Conservation (phyloP, 2,888 invertebrate species). For the Dicranocentrus wangi region DNA sequence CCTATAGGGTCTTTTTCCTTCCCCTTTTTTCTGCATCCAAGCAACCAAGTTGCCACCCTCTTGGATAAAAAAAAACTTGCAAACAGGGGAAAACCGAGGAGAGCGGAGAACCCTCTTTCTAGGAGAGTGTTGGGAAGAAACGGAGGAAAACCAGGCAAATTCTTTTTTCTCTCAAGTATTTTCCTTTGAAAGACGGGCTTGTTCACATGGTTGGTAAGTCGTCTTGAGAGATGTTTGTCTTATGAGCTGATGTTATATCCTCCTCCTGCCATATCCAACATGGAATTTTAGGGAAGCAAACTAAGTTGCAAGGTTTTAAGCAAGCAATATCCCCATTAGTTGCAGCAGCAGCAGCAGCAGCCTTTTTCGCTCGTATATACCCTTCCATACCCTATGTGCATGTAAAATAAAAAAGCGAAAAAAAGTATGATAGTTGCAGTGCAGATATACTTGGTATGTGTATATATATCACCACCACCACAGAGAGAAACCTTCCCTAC, state of each 20-base stretch:
- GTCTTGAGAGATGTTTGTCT: too few relatives aligned
- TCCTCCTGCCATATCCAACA: too few relatives aligned
- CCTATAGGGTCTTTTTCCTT: constrained; percentile 37
- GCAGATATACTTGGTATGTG: too few relatives aligned
- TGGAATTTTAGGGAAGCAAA: not conserved
- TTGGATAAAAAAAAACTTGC: constrained; percentile 42
- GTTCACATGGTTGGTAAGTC: too few relatives aligned
- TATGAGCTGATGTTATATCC: too few relatives aligned
- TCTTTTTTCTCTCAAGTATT: constrained; percentile 1
- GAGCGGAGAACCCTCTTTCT: not conserved
- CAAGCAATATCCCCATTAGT: constrained; percentile 3
- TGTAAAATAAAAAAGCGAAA: not conserved
- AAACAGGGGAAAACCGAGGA: constrained; percentile 20
- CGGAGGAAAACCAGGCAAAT: constrained; percentile 7
- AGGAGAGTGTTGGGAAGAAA: not conserved
- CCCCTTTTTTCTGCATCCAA: constrained; percentile 46
- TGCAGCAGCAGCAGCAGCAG: not conserved
- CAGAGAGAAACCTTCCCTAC: constrained; percentile 6
- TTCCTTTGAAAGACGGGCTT: not conserved
- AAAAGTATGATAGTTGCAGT: not conserved
- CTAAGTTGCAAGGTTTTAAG: not conserved
- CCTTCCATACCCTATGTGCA: not conserved
- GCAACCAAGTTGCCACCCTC: constrained; percentile 56
- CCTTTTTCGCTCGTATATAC: not conserved
- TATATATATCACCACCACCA: too few relatives aligned